These are phyloP conservation scores for Psittacula cyanocephala DNA, from an alignment of 2,113 vertebrate species.

Conservation along the genomic window DNA sequence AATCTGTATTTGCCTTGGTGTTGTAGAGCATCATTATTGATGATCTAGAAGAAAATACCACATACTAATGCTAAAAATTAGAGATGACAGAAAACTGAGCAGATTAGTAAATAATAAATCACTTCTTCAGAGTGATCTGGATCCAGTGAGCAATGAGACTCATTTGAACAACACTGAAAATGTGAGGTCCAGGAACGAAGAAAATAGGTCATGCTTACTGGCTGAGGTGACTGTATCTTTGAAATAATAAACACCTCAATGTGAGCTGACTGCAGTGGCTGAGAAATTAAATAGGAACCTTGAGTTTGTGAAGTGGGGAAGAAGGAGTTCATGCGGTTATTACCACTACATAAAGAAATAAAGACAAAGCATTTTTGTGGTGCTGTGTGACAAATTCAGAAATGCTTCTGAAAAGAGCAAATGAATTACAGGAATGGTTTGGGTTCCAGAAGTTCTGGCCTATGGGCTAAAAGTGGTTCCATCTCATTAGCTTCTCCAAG, in stretches of 20 bases:
- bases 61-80: not conserved
- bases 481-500: not conserved
- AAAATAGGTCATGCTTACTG: slow-evolving; percentile 49
- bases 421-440: not conserved
- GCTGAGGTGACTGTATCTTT: slow-evolving; percentile 27
- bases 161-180: not conserved
- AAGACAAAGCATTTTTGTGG: not conserved
- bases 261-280: slow-evolving; percentile 1
- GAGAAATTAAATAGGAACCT: slow-evolving; percentile 29
- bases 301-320: not conserved
- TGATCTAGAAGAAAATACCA: slow-evolving; percentile 1
- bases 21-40: not conserved
- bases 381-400: not conserved
- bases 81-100: not conserved
- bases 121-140: not conserved
- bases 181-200: slow-evolving; percentile 5
- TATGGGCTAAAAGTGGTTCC: not conserved
- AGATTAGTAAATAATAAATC: slow-evolving; percentile 15
- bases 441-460: not conserved
- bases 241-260: slow-evolving; percentile 38
- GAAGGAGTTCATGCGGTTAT: not conserved
- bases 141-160: not conserved
- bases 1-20: slow-evolving; percentile 6
- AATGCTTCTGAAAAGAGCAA: not conserved
- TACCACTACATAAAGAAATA: not conserved